Percentiles rank a stretch among this genome's conserved stretches.
phyloP scores from a whole-genome alignment of 2,797 vertebrate species.

The Yasuhikotakia modesta region DNA sequence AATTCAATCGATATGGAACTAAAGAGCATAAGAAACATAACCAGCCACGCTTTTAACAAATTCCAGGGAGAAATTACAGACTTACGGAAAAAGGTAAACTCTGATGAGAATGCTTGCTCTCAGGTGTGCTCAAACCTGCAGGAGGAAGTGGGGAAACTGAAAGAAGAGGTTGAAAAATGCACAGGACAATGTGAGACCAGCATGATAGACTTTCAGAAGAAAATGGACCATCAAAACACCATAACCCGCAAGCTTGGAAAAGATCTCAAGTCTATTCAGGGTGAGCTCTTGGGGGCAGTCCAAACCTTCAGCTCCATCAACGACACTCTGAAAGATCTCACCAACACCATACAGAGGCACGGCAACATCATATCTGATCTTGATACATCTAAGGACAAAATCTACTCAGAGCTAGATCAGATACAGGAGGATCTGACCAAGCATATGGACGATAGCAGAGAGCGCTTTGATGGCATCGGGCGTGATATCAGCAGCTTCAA shows the following conservation, averaged over 20 bases:
- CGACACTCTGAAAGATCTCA: constrained; percentile 82
- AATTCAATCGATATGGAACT: constrained; percentile 70
- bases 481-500: constrained; percentile 75
- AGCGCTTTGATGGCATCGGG: constrained; percentile 72
- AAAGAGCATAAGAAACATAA: constrained; percentile 70
- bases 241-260: constrained; percentile 74
- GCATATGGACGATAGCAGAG: constrained; percentile 75
- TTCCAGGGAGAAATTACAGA: constrained; percentile 71
- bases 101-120: constrained; percentile 73
- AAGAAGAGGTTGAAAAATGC: constrained; percentile 76
- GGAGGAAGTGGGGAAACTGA: constrained; percentile 77
- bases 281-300: constrained; percentile 78
- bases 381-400: constrained; percentile 74
- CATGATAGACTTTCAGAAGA: constrained; percentile 69
- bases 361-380: constrained; percentile 77
- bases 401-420: constrained; percentile 81
- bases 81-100: constrained; percentile 66
- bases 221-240: constrained; percentile 79
- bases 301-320: constrained; percentile 82
- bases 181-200: constrained; percentile 65
- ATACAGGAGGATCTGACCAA: constrained; percentile 79
- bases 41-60: constrained; percentile 64
- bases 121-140: constrained; percentile 79
- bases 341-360: constrained; percentile 81
- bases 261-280: constrained; percentile 84